Evolutionary conservation across 2,113 vertebrate genomes (phyloP).

Genomic region (Neotoma lepida): DNA sequence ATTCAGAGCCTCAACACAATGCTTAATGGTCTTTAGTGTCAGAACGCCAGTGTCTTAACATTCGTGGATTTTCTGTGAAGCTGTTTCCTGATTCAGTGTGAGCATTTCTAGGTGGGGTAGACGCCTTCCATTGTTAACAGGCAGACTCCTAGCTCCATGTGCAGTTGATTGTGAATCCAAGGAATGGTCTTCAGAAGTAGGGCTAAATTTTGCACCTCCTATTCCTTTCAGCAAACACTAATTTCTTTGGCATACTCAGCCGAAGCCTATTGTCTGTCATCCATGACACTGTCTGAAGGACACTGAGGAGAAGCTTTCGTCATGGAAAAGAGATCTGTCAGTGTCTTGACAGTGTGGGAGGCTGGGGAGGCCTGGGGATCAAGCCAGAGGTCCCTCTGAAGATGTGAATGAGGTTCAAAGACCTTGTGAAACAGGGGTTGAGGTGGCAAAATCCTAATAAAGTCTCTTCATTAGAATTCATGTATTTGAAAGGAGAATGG

Average conservation of each 20-base stretch:
- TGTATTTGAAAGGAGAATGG: not conserved
- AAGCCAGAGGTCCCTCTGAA: not conserved
- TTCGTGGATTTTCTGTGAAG: not conserved
- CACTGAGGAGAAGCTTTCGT: not conserved
- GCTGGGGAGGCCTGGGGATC: not conserved
- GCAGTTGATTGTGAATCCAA: not conserved
- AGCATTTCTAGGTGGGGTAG: not conserved
- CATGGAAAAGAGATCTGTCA: not conserved
- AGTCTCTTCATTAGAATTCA: slow-evolving; percentile 16
- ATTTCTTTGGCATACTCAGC: not conserved
- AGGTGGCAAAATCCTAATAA: not conserved
- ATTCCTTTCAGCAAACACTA: not conserved
- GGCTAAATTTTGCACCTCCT: not conserved
- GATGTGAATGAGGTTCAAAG: not conserved
- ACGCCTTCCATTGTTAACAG: not conserved
- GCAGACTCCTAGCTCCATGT: not conserved
- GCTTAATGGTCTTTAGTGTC: not conserved
- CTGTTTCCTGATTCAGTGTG: not conserved
- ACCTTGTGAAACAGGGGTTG: not conserved
- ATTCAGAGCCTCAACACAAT: not conserved
- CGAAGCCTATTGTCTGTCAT: not conserved
- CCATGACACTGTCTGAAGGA: not conserved
- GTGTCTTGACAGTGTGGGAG: not conserved
- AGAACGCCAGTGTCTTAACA: not conserved
- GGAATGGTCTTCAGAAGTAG: not conserved